A percentile compares a stretch with the other conserved stretches of the same genome.
These are phyloP conservation scores for Acipenser oxyrinchus DNA, from an alignment of 2,797 vertebrate species.

Conservation along the genomic window DNA sequence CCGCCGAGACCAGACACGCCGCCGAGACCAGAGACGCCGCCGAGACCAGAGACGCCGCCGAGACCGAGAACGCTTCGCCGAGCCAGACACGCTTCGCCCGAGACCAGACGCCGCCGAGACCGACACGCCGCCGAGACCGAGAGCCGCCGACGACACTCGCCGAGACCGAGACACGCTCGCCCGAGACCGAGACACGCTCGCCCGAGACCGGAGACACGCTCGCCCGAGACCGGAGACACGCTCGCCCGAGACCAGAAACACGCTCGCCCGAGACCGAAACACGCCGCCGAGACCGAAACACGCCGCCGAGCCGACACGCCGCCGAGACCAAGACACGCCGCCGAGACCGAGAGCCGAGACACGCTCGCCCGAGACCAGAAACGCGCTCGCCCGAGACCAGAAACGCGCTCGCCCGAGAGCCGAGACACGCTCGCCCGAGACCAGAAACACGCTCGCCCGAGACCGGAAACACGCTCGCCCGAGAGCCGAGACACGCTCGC, in stretches of 20 bases:
- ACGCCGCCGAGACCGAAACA: too few species aligned
- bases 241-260: neutral
- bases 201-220: neutral
- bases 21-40: neutral
- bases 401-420: neutral
- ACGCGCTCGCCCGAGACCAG: neutral
- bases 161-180: too few species aligned
- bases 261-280: neutral
- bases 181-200: too few species aligned
- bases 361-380: neutral
- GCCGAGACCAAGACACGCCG: neutral
- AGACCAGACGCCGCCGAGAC: too few species aligned
- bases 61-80: neutral
- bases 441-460: neutral
- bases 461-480: neutral
- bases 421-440: too few species aligned
- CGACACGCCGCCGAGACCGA: too few species aligned
- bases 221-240: neutral
- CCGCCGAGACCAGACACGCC: neutral
- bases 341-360: too few species aligned
- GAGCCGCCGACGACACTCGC: too few species aligned
- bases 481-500: too few species aligned
- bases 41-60: neutral
- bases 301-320: too few species aligned
- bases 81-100: too few species aligned